These are phyloP conservation scores for Aurelia coerulea DNA, from an alignment of 30 jellyfish, hydroid and myxozoan genomes.

Conservation along the genomic window DNA sequence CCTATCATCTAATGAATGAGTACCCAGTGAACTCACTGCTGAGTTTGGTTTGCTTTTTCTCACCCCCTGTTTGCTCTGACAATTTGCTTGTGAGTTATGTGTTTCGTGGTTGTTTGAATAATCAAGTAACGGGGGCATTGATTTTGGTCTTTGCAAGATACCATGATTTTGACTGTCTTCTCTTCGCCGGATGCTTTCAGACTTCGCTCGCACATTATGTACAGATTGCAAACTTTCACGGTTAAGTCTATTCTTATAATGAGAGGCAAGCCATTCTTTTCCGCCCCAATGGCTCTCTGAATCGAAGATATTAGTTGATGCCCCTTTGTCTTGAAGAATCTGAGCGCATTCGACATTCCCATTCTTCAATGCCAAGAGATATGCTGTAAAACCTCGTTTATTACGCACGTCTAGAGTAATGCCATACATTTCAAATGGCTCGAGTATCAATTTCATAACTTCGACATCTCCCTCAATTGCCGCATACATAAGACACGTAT, in stretches of 20 bases:
- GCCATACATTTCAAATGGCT: slow-evolving; percentile 27
- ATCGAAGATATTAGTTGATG: slow-evolving; percentile 43
- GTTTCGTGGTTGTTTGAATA: not conserved
- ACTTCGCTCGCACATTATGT: slow-evolving; percentile 16
- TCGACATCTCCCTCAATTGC: slow-evolving; percentile 58
- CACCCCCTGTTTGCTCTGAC: not conserved
- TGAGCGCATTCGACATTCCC: slow-evolving; percentile 61
- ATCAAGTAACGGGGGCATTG: slow-evolving; percentile 43
- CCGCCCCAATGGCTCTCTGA: slow-evolving; percentile 44
- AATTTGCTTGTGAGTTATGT: not conserved
- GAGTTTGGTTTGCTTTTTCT: not conserved
- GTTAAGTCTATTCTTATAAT: slow-evolving; percentile 16
- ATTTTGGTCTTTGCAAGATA: slow-evolving; percentile 27
- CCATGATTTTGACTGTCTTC: not conserved
- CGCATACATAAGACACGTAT: slow-evolving; percentile 68
- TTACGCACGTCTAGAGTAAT: slow-evolving; percentile 41
- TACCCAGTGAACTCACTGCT: not conserved
- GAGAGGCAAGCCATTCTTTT: slow-evolving; percentile 41
- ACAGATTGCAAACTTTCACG: slow-evolving; percentile 31
- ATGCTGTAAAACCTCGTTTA: slow-evolving; percentile 61
- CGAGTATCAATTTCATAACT: slow-evolving; percentile 11
- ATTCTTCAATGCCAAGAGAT: slow-evolving; percentile 49
- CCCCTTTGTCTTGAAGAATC: slow-evolving; percentile 43
- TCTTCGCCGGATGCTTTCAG: slow-evolving; percentile 2
- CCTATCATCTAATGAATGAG: not conserved